Evolutionary conservation across 2,113 vertebrate genomes (phyloP).

Genomic region (Ageneiosus marmoratus): DNA sequence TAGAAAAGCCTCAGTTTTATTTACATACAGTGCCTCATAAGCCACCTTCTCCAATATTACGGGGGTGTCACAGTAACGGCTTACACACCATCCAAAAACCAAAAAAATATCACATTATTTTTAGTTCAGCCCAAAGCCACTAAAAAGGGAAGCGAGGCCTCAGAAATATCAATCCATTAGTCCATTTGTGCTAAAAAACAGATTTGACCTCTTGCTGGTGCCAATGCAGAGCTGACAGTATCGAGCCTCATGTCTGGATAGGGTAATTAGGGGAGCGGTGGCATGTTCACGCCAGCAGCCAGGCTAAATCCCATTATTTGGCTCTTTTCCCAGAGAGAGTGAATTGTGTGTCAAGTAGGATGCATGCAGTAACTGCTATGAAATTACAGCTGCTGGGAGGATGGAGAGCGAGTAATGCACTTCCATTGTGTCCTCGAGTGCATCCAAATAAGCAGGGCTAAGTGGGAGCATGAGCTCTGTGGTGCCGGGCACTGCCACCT

Average conservation of each 20-base stretch:
- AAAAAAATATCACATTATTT: conserved; percentile 8
- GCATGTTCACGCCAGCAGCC: conserved; percentile 60
- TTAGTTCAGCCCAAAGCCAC: conserved; percentile 15
- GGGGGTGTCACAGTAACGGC: neutral
- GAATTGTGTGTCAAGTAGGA: conserved; percentile 82
- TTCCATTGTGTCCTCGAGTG: conserved; percentile 78
- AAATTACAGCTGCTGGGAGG: conserved; percentile 76
- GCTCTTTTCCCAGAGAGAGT: conserved; percentile 73
- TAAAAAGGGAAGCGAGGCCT: conserved; percentile 27
- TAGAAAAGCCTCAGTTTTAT: neutral
- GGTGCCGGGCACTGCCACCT: conserved; percentile 35
- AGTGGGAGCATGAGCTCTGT: conserved; percentile 67
- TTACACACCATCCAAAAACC: neutral
- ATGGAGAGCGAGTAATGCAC: conserved; percentile 72
- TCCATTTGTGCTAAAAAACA: conserved; percentile 55
- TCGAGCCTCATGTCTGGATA: conserved; percentile 51
- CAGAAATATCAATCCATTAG: conserved; percentile 51
- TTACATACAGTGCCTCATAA: conserved; percentile 1
- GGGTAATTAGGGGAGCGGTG: conserved; percentile 59
- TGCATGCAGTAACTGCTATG: conserved; percentile 80
- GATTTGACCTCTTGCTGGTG: conserved; percentile 55
- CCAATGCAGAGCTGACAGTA: conserved; percentile 52
- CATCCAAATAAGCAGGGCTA: conserved; percentile 79
- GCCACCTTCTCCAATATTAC: conserved; percentile 6
- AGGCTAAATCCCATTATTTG: conserved; percentile 79